phyloP scores from a whole-genome alignment of 2,888 invertebrate species.

The Mellilla xanthometata region DNA sequence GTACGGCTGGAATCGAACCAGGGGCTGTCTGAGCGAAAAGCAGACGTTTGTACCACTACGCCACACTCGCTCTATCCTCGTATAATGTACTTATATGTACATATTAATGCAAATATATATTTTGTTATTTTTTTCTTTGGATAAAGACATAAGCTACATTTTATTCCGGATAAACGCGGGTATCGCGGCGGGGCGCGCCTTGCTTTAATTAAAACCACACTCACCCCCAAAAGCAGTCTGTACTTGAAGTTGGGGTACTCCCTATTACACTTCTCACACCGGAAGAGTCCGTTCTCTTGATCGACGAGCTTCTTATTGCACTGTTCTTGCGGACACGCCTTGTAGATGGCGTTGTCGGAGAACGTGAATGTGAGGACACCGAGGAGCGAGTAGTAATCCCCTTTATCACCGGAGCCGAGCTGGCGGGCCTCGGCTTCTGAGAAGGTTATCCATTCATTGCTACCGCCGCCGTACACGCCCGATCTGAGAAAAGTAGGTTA shows the following conservation, averaged over 20 bases:
- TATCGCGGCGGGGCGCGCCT: too few relatives aligned
- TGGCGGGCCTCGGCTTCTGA: conserved; percentile 87
- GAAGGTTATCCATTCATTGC: conserved; percentile 89
- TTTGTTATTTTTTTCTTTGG: too few relatives aligned
- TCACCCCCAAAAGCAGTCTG: conserved; percentile 90
- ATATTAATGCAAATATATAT: too few relatives aligned
- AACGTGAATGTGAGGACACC: conserved; percentile 91
- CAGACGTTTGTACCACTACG: too few relatives aligned
- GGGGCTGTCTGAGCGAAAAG: too few relatives aligned
- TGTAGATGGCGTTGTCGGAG: conserved; percentile 93
- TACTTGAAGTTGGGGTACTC: conserved; percentile 94
- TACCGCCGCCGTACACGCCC: conserved; percentile 69
- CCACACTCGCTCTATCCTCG: too few relatives aligned
- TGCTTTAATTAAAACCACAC: too few relatives aligned
- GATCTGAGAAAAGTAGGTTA: conserved; percentile 39
- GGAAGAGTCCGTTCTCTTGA: conserved; percentile 91
- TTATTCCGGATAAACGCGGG: too few relatives aligned
- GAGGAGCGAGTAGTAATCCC: conserved; percentile 91
- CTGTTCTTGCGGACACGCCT: conserved; percentile 92
- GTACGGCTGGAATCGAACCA: too few relatives aligned
- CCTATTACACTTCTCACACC: conserved; percentile 97
- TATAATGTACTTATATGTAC: too few relatives aligned
- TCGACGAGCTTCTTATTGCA: conserved; percentile 98
- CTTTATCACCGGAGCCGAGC: conserved; percentile 88
- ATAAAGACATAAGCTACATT: too few relatives aligned